A percentile compares a stretch with the other conserved stretches of the same genome.
Evolutionary conservation across 1,140 invertebrate species (phyloP).

Genomic region (Bombus breviceps): DNA sequence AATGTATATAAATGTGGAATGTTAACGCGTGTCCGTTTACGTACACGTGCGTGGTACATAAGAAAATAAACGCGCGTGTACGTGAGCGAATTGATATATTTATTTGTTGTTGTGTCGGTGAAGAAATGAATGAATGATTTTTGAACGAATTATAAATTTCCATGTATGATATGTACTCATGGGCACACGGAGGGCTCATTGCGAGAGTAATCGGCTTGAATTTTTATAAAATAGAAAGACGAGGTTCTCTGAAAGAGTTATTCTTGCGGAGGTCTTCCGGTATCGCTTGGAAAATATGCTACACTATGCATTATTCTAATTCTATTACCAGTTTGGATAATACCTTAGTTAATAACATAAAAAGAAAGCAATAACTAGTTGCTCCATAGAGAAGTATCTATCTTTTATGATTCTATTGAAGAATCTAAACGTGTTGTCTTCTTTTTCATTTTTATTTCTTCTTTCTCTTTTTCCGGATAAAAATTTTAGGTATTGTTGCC

Average conservation of each 20-base stretch:
- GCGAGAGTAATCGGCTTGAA: constrained; percentile 11
- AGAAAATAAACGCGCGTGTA: constrained; percentile 9
- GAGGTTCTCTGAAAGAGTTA: constrained; percentile 38
- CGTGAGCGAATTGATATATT: constrained; percentile 67
- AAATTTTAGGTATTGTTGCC: neutral
- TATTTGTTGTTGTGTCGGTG: constrained; percentile 69
- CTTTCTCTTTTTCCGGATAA: neutral
- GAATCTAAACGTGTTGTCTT: neutral
- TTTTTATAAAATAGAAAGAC: constrained; percentile 2
- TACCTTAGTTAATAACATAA: neutral
- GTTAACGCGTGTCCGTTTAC: constrained; percentile 61
- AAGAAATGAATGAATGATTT: constrained; percentile 45
- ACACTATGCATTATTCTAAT: constrained; percentile 14
- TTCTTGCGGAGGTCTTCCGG: constrained; percentile 11
- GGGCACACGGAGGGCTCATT: constrained; percentile 14
- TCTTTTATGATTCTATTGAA: neutral
- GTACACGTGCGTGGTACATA: constrained; percentile 39
- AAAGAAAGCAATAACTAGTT: neutral
- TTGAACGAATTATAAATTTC: constrained; percentile 52
- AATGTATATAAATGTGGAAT: constrained; percentile 69
- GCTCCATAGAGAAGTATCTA: neutral
- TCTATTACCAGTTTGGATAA: neutral
- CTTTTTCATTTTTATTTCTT: neutral
- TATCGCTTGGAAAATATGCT: constrained; percentile 59
- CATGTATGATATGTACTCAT: constrained; percentile 34